Evolutionary conservation across 2,888 invertebrate species (phyloP), one percentile per base, ranked within the genome.

Genomic region (Bedellia somnulentella): DNA sequence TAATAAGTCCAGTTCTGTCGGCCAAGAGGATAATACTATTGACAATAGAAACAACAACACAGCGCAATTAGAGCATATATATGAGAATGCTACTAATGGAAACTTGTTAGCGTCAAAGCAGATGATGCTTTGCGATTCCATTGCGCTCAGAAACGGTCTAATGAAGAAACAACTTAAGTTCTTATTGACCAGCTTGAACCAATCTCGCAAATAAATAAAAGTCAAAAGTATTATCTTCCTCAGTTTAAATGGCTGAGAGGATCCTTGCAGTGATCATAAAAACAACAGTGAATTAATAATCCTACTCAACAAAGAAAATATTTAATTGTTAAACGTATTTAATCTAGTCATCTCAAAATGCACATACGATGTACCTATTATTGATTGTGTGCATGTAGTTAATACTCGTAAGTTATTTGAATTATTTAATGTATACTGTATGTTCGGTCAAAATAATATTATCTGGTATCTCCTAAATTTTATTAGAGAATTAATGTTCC

Each of bases 181-280:
- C 58, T 70, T 81, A 51, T 76, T 82, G 55, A 82, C 82, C 57
- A 79, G 80, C 54, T 60, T 82, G 62, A 83, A 82, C 63, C 81
- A 82, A 57, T 75, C 82, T 42, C 82, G 82, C 59, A 81, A 82
- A 59, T 83, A 67, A 77, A 49, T 56, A 45, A 37, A 37, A 38
- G 37, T 60, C 66, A 67, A 61, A 59, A 42, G 62, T 64, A 62
- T 55, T 68, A 68, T 58, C 70, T 68, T 68, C 68, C 15, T 52
- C 51, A 63, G 64, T 57, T 64, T 62, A 64, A 55, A 63, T 64
- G 68, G 67, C 45, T 47, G 58, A 48, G 49, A 59, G 76, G 77
- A 76, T 77, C 75, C 70, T 76, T 77, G 77, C 77, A 77, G 75
- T 77, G 77, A 76, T 77, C 77, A 61, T n/a, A n/a, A 54, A 60